Percentiles rank a stretch among this genome's conserved stretches.
These are phyloP conservation scores for Neosilurus mollespiculum DNA, from an alignment of 2,797 vertebrate genomes.

Conservation along the genomic window DNA sequence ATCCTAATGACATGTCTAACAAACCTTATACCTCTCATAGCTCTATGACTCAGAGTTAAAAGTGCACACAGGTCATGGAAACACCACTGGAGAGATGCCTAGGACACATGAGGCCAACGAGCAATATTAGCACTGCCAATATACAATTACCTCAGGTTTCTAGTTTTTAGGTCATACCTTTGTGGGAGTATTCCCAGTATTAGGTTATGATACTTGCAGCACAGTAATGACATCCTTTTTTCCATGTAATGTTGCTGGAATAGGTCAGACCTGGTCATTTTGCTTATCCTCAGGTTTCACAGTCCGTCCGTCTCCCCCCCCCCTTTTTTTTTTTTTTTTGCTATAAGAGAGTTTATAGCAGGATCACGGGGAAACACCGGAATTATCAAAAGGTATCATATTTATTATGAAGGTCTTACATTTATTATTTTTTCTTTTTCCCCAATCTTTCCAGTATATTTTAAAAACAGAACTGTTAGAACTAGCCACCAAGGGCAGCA, in stretches of 20 bases:
- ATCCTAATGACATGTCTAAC: conserved; percentile 36
- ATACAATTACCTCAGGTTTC: conserved; percentile 46
- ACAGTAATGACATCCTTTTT: conserved; percentile 11
- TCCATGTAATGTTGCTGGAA: not conserved
- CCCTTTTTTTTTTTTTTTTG: too few relatives aligned
- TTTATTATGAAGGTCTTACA: not conserved
- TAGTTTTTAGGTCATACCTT: conserved; percentile 38
- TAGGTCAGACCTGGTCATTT: not conserved
- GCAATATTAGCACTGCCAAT: conserved; percentile 25
- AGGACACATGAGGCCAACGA: not conserved
- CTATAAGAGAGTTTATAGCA: not conserved
- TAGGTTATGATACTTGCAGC: not conserved
- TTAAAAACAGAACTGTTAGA: not conserved
- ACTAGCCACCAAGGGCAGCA: too few relatives aligned
- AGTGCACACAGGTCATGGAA: conserved; percentile 37
- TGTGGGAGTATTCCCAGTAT: not conserved
- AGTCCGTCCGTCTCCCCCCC: too few relatives aligned
- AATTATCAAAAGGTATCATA: not conserved
- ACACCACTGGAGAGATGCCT: conserved; percentile 17
- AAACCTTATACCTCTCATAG: conserved; percentile 41
- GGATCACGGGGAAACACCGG: not conserved
- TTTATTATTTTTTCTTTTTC: too few relatives aligned
- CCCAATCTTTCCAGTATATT: not conserved
- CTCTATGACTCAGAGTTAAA: conserved; percentile 44
- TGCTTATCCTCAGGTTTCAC: not conserved